A percentile compares a stretch with the other conserved stretches of the same genome.
Evolutionary conservation across 2,113 vertebrate genomes (phyloP).

Genomic region (Hypocryptadius cinnamomeus): DNA sequence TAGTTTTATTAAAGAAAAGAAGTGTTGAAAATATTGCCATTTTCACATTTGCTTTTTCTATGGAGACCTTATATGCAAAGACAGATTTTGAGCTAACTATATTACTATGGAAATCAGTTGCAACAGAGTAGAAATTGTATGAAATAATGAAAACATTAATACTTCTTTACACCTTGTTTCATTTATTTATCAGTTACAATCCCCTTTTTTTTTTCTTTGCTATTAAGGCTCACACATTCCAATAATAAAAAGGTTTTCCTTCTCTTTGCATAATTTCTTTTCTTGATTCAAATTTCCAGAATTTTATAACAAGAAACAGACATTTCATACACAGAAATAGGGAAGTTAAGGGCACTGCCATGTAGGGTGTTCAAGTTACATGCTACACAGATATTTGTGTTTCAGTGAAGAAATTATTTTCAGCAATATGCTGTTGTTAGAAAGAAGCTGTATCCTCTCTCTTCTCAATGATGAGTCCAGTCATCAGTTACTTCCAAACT

Average conservation of each 20-base stretch:
- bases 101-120: slow-evolving; percentile 80
- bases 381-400: slow-evolving; percentile 32
- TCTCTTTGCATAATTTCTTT: slow-evolving; percentile 44
- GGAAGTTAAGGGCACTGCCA: not conserved
- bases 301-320: slow-evolving; percentile 51
- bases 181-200: slow-evolving; percentile 72
- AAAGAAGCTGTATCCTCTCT: not conserved
- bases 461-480: not conserved
- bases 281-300: slow-evolving; percentile 26
- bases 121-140: slow-evolving; percentile 69
- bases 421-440: not conserved
- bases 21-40: slow-evolving; percentile 74
- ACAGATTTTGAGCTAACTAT: slow-evolving; percentile 75
- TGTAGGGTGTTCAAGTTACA: slow-evolving; percentile 33
- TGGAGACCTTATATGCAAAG: slow-evolving; percentile 74
- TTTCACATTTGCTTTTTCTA: slow-evolving; percentile 77
- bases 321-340: slow-evolving; percentile 21
- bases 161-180: slow-evolving; percentile 75
- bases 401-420: slow-evolving; percentile 35
- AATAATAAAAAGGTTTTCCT: slow-evolving; percentile 45
- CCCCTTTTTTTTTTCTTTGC: not conserved
- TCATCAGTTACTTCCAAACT: not conserved
- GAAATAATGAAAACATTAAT: slow-evolving; percentile 79
- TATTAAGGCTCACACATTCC: slow-evolving; percentile 37
- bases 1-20: slow-evolving; percentile 77